Conservation (phyloP, 2,797 vertebrate genomes). For the Anguilla anguilla region DNA sequence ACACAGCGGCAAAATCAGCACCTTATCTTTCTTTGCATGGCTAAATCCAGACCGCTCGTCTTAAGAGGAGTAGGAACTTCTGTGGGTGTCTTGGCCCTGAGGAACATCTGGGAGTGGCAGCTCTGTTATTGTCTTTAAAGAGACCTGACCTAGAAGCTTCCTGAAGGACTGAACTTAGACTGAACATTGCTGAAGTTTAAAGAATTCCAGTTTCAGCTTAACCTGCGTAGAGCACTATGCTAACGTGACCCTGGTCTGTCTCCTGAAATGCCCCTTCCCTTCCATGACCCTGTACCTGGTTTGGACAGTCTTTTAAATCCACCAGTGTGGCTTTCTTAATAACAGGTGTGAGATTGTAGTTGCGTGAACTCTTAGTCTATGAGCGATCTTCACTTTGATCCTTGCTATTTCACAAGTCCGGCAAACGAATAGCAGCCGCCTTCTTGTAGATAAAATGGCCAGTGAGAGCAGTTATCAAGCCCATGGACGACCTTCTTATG, state of each 20-base stretch:
- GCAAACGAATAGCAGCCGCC: neutral
- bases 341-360: neutral
- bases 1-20: neutral
- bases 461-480: neutral
- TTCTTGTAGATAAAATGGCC: neutral
- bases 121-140: neutral
- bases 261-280: neutral
- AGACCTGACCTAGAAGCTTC: neutral
- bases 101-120: neutral
- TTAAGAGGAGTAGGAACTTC: neutral
- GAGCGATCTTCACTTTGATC: neutral
- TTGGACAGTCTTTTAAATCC: neutral
- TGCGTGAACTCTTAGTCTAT: neutral
- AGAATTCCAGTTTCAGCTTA: neutral
- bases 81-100: neutral
- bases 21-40: neutral
- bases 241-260: neutral
- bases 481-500: neutral
- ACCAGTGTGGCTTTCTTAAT: neutral
- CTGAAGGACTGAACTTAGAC: no score
- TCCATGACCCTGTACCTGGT: neutral
- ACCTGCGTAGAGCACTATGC: neutral
- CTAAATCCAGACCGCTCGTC: conserved; percentile 12
- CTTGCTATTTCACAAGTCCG: neutral
- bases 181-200: neutral